These are phyloP conservation scores for Drosophila repleta DNA, from an alignment of 1,140 invertebrate genomes.

Conservation along the genomic window DNA sequence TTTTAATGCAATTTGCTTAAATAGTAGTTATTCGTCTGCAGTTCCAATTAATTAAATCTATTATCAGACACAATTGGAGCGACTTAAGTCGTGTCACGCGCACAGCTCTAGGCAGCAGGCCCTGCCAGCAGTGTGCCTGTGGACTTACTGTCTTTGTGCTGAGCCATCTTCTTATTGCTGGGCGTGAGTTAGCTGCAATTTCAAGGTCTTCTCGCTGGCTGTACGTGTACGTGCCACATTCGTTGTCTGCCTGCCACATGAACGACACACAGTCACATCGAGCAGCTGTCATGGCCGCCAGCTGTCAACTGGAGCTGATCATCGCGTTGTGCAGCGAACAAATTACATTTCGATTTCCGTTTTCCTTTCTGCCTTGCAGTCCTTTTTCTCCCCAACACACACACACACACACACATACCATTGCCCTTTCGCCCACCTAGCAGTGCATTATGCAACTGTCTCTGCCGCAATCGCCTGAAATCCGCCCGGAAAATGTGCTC, in stretches of 20 bases:
- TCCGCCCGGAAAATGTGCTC: constrained; percentile 44
- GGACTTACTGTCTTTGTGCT: constrained; percentile 25
- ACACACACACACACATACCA: background rate
- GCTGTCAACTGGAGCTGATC: constrained; percentile 60
- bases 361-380: constrained; percentile 14
- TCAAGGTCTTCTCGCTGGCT: constrained; percentile 30
- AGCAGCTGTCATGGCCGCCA: constrained; percentile 51
- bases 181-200: constrained; percentile 19
- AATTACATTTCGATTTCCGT: constrained; percentile 78
- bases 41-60: background rate
- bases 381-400: background rate
- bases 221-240: constrained; percentile 47
- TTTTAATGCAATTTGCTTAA: too few relatives aligned
- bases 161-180: constrained; percentile 7
- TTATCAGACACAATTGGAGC: too few relatives aligned
- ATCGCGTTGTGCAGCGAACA: constrained; percentile 57
- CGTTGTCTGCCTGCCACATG: constrained; percentile 28
- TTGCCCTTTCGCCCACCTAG: constrained; percentile 6
- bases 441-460: constrained; percentile 52
- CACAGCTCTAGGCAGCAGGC: background rate
- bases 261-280: constrained; percentile 38
- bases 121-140: constrained; percentile 11
- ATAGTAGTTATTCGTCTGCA: background rate
- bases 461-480: constrained; percentile 33
- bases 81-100: constrained; percentile 6